These are phyloP conservation scores for Colletes latitarsis DNA, from an alignment of 1,140 invertebrate species.

Conservation along the genomic window DNA sequence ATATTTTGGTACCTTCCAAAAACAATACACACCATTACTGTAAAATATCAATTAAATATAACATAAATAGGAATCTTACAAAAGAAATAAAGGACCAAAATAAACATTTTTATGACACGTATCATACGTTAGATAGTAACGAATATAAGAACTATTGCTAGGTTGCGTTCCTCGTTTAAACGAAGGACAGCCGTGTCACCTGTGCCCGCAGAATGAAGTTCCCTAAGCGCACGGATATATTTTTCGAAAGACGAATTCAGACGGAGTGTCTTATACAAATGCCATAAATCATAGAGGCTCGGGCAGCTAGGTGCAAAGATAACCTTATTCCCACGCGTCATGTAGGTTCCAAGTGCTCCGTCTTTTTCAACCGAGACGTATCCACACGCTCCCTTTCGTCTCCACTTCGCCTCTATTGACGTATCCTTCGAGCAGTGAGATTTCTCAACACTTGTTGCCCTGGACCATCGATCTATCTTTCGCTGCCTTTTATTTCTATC, in stretches of 20 bases:
- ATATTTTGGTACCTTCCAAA: too few relatives aligned
- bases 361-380: conserved; percentile 12
- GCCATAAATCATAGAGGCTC: conserved; percentile 22
- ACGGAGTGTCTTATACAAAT: not conserved
- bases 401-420: not conserved
- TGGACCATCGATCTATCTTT: conserved; percentile 20
- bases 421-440: conserved; percentile 15
- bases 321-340: conserved; percentile 17
- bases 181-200: too few relatives aligned
- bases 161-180: too few relatives aligned
- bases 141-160: too few relatives aligned
- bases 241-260: not conserved
- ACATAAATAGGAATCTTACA: too few relatives aligned
- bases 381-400: not conserved
- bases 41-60: too few relatives aligned
- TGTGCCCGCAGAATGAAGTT: not conserved
- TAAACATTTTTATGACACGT: too few relatives aligned
- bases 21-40: too few relatives aligned
- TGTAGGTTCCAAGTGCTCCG: not conserved
- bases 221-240: not conserved
- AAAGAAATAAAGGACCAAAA: too few relatives aligned
- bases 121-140: too few relatives aligned
- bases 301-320: not conserved
- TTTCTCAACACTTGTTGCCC: conserved; percentile 40
- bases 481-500: conserved; percentile 10